Conservation (phyloP, 1,140 invertebrate species). For the Lepidurus arcticus region DNA sequence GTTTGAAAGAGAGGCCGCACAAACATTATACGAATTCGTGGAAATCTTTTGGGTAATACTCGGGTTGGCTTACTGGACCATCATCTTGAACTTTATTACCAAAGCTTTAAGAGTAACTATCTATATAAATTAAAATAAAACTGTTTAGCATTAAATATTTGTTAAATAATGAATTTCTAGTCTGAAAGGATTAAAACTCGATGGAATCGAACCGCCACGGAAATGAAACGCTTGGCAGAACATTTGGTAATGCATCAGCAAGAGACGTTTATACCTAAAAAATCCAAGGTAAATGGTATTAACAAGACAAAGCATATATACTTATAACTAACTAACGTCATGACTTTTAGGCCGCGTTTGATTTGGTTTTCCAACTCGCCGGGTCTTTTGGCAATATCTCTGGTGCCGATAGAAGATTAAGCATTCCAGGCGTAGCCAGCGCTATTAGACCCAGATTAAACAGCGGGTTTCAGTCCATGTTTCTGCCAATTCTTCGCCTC, state of each 20-base stretch:
- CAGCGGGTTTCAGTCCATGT: neutral
- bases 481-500: neutral
- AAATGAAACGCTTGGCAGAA: conserved; percentile 24
- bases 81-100: conserved; percentile 45
- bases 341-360: conserved; percentile 26
- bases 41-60: conserved; percentile 46
- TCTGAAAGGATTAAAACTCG: conserved; percentile 33
- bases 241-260: neutral
- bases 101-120: conserved; percentile 39
- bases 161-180: conserved; percentile 25
- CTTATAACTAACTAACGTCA: neutral
- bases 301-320: neutral
- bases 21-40: conserved; percentile 42
- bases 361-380: conserved; percentile 27
- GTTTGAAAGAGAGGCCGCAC: neutral
- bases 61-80: conserved; percentile 45
- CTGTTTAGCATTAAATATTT: neutral
- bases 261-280: conserved; percentile 24
- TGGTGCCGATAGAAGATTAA: conserved; percentile 5
- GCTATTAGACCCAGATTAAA: conserved; percentile 23
- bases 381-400: conserved; percentile 27
- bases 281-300: conserved; percentile 28
- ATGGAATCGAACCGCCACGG: conserved; percentile 28
- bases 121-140: neutral
- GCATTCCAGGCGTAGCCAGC: conserved; percentile 28